Evolutionary conservation across 2,797 vertebrate genomes (phyloP).

Genomic region (Melanotaenia maccullochi): DNA sequence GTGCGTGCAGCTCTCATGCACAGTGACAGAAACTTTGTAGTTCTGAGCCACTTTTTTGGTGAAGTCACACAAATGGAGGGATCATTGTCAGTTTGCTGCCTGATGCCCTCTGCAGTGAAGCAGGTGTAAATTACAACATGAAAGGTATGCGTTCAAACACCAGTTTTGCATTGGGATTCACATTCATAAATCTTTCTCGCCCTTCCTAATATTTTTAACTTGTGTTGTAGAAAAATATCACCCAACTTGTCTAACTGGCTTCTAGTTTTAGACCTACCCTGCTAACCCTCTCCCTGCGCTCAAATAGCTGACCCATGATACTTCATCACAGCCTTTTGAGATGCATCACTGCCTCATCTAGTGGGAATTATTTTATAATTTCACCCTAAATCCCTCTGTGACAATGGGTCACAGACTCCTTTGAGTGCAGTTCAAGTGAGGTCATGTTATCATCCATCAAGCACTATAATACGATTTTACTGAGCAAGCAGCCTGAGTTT

Average conservation of each 20-base stretch:
- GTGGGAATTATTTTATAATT: conserved; percentile 57
- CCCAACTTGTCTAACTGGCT: conserved; percentile 7
- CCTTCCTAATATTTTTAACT: not conserved
- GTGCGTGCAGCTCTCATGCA: too few relatives aligned
- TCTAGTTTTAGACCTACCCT: not conserved
- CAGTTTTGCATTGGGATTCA: not conserved
- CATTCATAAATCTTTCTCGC: not conserved
- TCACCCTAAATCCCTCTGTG: conserved; percentile 58
- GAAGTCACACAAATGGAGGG: too few relatives aligned
- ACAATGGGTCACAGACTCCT: conserved; percentile 32
- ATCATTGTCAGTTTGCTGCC: too few relatives aligned
- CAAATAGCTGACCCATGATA: conserved; percentile 48
- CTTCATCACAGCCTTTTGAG: conserved; percentile 53
- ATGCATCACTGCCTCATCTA: conserved; percentile 46
- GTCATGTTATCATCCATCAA: conserved; percentile 58
- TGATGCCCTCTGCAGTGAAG: too few relatives aligned
- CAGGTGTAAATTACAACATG: too few relatives aligned
- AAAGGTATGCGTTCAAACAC: too few relatives aligned
- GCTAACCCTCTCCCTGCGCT: conserved; percentile 16
- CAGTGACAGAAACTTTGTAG: too few relatives aligned
- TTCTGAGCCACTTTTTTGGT: too few relatives aligned
- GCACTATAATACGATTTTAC: conserved; percentile 49
- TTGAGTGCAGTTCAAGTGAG: conserved; percentile 48
- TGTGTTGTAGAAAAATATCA: not conserved
- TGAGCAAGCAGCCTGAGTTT: conserved; percentile 31